Evolutionary conservation across 2,888 invertebrate genomes (phyloP), one percentile per base, ranked within the genome.

Genomic region (Drosophila falleni): DNA sequence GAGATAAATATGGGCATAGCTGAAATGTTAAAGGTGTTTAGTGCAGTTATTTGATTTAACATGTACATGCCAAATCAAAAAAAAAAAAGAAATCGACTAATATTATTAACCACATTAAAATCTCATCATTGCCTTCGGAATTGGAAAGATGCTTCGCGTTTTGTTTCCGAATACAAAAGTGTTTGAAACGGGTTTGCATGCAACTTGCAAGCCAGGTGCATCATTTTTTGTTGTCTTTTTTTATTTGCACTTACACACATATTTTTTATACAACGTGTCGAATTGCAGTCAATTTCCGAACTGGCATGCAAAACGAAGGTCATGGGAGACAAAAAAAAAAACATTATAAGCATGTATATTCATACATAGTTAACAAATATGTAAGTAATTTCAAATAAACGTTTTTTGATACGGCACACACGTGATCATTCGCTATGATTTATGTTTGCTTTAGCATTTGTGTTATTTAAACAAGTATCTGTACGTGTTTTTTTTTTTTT

Each of bases 351-450:
- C n/a, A 39, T 29, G 53, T 29, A 39, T 26, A 23, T 11, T 31
- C 29, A 23, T 41, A 49, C 47, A 58, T 35, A 42, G n/a, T 16
- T 8, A 19, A 6, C 23, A 23, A 65, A 65, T 53, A 26, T 41
- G 68, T 15, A 37, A 33, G 46, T 63, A 67, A 67, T 71, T 71
- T 42, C 26, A 71, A 67, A 56, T 73, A 68, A 77, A 71, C 74
- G 66, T 16, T 60, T 68, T 67, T 51, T 51, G 56, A 37, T 65
- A 65, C 47, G 26, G 19, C 49, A 23, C 73, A 74, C 85, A 87
- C 83, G 81, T 82, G 87, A 85, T 72, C 66, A 50, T 64, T 74
- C 58, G n/a, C 51, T 26, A 53, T 87, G 89, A 88, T 80, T 83
- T 86, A 88, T 84, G 75, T 80, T 55, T 69, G 54, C 50, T 23